Conservation (phyloP, 1,140 invertebrate genomes). For the Rhagoletis zephyria region DNA sequence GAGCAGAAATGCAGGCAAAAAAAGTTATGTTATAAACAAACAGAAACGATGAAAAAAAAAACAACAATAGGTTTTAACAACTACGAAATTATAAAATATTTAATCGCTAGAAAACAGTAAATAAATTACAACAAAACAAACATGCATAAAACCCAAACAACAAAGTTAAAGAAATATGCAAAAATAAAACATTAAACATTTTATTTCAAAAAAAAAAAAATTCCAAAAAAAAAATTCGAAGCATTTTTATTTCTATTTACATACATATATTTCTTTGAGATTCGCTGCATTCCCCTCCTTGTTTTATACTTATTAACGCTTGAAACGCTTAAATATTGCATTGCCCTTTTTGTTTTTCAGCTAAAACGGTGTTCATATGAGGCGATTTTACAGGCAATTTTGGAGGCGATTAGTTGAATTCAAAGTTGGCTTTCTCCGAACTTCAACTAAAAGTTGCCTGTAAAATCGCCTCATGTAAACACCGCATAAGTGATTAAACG, state of each 20-base stretch:
- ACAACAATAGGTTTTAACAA: constrained; percentile 5
- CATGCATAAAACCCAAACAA: not conserved
- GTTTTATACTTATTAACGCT: too few relatives aligned
- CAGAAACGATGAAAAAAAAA: not conserved
- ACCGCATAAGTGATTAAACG: too few relatives aligned
- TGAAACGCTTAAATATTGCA: too few relatives aligned
- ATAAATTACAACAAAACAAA: not conserved
- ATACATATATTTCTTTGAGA: too few relatives aligned
- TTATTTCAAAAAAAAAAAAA: constrained; percentile 1
- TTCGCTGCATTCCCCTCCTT: too few relatives aligned
- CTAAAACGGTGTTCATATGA: too few relatives aligned
- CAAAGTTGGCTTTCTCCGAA: too few relatives aligned
- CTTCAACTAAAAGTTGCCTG: too few relatives aligned
- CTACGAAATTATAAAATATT: constrained; percentile 25
- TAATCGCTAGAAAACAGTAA: constrained; percentile 8
- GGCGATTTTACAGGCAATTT: too few relatives aligned
- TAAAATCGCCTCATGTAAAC: too few relatives aligned
- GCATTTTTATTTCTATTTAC: not conserved
- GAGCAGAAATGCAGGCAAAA: not conserved
- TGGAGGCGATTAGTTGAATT: too few relatives aligned
- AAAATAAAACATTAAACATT: not conserved
- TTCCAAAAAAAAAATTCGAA: not conserved
- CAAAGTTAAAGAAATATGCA: not conserved
- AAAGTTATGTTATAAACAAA: not conserved
- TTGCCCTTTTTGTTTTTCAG: too few relatives aligned